A percentile compares a stretch with the other conserved stretches of the same genome.
phyloP scores from a whole-genome alignment of 2,113 vertebrate species.

The Leucopsar rothschildi region DNA sequence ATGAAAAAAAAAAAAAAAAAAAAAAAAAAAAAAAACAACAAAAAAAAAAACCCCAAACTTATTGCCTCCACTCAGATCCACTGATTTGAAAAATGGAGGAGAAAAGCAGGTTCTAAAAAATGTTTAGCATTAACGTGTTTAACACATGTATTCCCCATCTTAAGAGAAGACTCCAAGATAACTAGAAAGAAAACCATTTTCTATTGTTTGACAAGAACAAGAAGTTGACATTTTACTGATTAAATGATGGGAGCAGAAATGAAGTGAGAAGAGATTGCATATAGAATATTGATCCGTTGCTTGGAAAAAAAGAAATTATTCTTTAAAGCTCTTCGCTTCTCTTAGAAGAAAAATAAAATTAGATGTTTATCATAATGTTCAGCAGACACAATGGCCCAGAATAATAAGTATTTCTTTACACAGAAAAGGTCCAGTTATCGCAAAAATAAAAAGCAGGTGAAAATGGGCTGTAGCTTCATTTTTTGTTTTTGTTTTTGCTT shows the following conservation, averaged over 20 bases:
- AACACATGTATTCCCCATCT: neutral
- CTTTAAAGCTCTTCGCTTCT: neutral
- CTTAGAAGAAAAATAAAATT: neutral
- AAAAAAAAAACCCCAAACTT: neutral
- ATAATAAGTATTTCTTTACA: neutral
- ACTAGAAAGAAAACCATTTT: neutral
- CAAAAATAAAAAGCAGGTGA: neutral
- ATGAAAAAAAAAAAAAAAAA: neutral
- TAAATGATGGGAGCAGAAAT: neutral
- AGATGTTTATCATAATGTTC: neutral
- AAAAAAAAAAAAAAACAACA: neutral
- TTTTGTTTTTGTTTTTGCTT: neutral
- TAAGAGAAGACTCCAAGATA: neutral
- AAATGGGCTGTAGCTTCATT: rapidly evolving
- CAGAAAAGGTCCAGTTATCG: rapidly evolving
- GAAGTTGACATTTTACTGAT: neutral
- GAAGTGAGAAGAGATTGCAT: neutral
- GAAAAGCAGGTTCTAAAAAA: neutral
- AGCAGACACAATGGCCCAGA: neutral
- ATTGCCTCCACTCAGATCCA: neutral
- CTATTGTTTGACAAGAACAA: neutral
- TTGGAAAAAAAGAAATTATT: neutral
- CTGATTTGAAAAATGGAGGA: neutral
- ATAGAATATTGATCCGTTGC: neutral
- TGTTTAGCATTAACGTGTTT: neutral